These are phyloP conservation scores for Lycia hirtaria DNA, from an alignment of 2,888 invertebrate species.

Conservation along the genomic window DNA sequence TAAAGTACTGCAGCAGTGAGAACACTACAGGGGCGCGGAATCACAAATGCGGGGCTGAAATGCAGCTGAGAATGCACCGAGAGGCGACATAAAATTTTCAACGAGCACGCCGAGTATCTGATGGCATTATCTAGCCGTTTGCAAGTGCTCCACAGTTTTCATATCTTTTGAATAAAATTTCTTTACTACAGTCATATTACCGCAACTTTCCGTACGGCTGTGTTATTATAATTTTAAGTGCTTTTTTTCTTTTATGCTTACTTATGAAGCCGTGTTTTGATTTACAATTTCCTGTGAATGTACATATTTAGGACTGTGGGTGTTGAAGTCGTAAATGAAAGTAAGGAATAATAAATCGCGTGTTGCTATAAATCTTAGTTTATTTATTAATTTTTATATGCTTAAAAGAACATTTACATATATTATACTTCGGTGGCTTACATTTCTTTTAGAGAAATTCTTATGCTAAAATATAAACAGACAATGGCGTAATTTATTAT, in stretches of 20 bases:
- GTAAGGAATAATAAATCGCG: neutral
- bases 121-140: constrained; percentile 81
- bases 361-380: neutral
- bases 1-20: constrained; percentile 9
- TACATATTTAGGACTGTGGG: neutral
- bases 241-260: constrained; percentile 16
- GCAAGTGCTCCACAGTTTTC: constrained; percentile 73
- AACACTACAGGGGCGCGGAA: constrained; percentile 46
- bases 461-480: neutral
- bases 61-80: constrained; percentile 73
- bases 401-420: too few relatives aligned
- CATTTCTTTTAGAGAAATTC: neutral
- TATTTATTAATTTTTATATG: neutral
- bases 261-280: constrained; percentile 11
- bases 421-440: too few relatives aligned
- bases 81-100: constrained; percentile 82
- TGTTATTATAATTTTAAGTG: constrained; percentile 37
- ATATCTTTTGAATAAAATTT: constrained; percentile 79
- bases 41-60: constrained; percentile 59
- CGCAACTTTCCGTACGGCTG: constrained; percentile 36
- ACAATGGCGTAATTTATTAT: neutral
- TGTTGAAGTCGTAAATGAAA: neutral
- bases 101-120: constrained; percentile 77
- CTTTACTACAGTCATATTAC: constrained; percentile 53
- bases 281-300: constrained; percentile 12